phyloP scores from a whole-genome alignment of 2,888 invertebrate genomes.

The Pedicia rivosa region DNA sequence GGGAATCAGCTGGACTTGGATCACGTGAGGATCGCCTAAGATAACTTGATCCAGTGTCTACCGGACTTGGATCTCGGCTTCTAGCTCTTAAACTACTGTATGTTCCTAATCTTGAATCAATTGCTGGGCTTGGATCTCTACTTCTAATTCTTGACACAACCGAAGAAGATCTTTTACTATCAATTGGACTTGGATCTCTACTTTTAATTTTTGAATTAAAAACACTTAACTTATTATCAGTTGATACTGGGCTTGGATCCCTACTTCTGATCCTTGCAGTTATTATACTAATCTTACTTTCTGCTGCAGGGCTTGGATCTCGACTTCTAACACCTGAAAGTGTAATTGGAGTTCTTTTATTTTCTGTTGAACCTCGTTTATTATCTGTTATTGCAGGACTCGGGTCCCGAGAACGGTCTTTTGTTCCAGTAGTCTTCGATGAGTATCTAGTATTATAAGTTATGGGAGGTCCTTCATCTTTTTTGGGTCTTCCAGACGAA shows the following conservation, averaged over 20 bases:
- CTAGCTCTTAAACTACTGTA: constrained; percentile 15
- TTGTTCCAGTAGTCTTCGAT: constrained; percentile 3
- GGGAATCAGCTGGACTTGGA: constrained; percentile 5
- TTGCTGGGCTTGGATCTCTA: constrained; percentile 12
- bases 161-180: constrained; percentile 5
- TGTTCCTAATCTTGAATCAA: constrained; percentile 20
- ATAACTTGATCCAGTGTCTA: constrained; percentile 5
- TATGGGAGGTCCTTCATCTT: constrained; percentile 10
- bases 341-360: constrained; percentile 2
- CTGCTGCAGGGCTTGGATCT: constrained; percentile 36
- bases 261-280: constrained; percentile 16
- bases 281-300: constrained; percentile 14
- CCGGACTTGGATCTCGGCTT: constrained; percentile 13
- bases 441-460: constrained; percentile 7
- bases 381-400: constrained; percentile 26
- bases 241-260: constrained; percentile 15
- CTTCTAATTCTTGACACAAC: constrained; percentile 4
- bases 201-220: constrained; percentile 13
- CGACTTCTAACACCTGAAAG: constrained; percentile 20
- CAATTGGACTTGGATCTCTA: constrained; percentile 12
- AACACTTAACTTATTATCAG: constrained; percentile 17
- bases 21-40: constrained; percentile 17
- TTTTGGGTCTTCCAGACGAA: constrained; percentile 2
- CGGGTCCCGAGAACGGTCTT: constrained; percentile 22
- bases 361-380: constrained; percentile 34